phyloP scores from a whole-genome alignment of 92 coral and sea anemone species.

The Galaxea fascicularis region DNA sequence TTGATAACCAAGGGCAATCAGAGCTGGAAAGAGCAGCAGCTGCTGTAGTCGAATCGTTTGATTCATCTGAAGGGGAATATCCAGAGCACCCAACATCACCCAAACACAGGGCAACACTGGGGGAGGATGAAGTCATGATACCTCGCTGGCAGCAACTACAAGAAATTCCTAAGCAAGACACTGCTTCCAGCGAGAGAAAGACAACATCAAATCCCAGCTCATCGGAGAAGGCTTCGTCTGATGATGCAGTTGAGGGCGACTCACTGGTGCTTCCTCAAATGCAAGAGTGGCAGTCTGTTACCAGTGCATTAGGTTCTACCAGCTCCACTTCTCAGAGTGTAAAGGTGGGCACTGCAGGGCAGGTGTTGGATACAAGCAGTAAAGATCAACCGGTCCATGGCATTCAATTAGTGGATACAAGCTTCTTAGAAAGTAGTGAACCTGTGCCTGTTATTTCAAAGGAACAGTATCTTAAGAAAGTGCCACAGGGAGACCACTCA shows the following conservation, averaged over 20 bases:
- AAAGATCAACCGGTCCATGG: slow-evolving; percentile 1
- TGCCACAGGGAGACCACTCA: slow-evolving; percentile 35
- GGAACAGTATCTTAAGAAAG: neutral
- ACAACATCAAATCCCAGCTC: slow-evolving; percentile 27
- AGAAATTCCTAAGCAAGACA: neutral
- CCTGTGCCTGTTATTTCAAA: slow-evolving; percentile 7
- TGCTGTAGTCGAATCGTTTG: slow-evolving; percentile 32
- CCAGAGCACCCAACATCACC: neutral
- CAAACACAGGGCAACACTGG: neutral
- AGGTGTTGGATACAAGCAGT: neutral
- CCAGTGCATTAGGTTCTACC: slow-evolving; percentile 8
- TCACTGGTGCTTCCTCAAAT: neutral
- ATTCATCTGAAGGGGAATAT: slow-evolving; percentile 10
- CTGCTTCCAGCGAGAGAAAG: slow-evolving; percentile 7
- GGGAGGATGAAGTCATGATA: slow-evolving; percentile 42
- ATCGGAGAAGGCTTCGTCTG: slow-evolving; percentile 20
- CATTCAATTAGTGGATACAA: neutral
- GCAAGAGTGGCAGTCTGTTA: slow-evolving; percentile 61
- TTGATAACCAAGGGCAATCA: neutral
- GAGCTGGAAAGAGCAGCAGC: slow-evolving; percentile 28
- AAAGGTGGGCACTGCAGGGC: neutral
- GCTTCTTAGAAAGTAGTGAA: slow-evolving; percentile 3
- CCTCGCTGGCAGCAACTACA: slow-evolving; percentile 51
- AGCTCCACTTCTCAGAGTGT: slow-evolving; percentile 10
- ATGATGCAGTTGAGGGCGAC: slow-evolving; percentile 3